phyloP scores from a whole-genome alignment of 2,113 vertebrate genomes.

The Manacus vitellinus region DNA sequence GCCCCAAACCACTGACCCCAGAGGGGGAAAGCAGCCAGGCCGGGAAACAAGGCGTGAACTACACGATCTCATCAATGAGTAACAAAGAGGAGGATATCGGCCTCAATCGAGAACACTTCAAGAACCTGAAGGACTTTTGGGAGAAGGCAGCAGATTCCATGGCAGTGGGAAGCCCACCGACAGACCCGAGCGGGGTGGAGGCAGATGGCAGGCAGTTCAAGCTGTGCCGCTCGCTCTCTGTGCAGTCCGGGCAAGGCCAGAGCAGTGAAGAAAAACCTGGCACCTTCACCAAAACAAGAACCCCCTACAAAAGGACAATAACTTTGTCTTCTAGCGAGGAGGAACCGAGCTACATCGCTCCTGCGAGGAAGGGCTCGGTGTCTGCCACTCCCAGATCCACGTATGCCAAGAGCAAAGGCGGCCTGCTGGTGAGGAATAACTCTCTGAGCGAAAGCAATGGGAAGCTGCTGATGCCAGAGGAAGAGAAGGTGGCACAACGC shows the following conservation, averaged over 20 bases:
- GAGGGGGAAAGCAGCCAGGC: neutral
- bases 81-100: conserved; percentile 53
- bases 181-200: neutral
- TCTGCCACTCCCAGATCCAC: neutral
- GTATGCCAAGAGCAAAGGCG: neutral
- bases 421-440: neutral
- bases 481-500: conserved; percentile 1
- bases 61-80: conserved; percentile 45
- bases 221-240: neutral
- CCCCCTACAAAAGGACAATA: conserved; percentile 50
- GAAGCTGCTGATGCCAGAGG: neutral
- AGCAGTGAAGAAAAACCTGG: neutral
- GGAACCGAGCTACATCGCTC: conserved; percentile 19
- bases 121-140: conserved; percentile 71
- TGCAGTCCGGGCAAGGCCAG: conserved; percentile 9
- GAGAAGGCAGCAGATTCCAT: conserved; percentile 61
- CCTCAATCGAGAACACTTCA: conserved; percentile 57
- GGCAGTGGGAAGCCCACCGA: accelerated
- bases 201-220: neutral
- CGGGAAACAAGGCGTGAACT: neutral
- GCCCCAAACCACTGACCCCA: neutral
- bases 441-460: neutral
- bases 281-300: neutral
- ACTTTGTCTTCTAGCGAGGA: conserved; percentile 66
- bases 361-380: conserved; percentile 16